Evolutionary conservation across 1,140 invertebrate genomes (phyloP).

Genomic region (Drosophila insularis): DNA sequence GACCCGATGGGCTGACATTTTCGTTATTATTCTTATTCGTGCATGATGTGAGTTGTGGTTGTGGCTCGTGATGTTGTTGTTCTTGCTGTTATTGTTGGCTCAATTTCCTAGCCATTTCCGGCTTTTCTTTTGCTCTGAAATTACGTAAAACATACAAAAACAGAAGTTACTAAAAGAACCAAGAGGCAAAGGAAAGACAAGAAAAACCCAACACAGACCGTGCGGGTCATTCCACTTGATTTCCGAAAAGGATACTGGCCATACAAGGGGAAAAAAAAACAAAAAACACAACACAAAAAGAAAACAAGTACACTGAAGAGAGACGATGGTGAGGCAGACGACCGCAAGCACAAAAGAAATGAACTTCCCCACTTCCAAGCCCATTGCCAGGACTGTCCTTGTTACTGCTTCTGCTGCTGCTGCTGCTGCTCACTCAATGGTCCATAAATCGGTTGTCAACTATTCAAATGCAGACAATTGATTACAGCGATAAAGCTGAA

Average conservation of each 20-base stretch:
- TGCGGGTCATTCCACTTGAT: constrained; percentile 79
- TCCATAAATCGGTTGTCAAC: constrained; percentile 81
- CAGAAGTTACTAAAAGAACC: constrained; percentile 56
- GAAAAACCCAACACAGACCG: constrained; percentile 37
- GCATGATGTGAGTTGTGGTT: constrained; percentile 25
- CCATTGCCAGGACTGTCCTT: constrained; percentile 4
- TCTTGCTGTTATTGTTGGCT: constrained; percentile 69
- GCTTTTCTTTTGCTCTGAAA: constrained; percentile 59
- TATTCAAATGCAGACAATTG: constrained; percentile 81
- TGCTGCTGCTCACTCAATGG: constrained; percentile 67
- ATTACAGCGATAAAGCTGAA: constrained; percentile 80
- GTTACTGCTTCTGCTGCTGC: constrained; percentile 22
- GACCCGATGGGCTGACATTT: constrained; percentile 66
- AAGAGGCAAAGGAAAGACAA: constrained; percentile 11
- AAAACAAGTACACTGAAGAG: constrained; percentile 31
- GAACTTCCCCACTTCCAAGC: constrained; percentile 42
- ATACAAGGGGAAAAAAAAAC: constrained; percentile 46
- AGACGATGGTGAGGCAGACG: constrained; percentile 8
- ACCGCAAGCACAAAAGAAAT: constrained; percentile 78
- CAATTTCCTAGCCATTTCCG: constrained; percentile 80
- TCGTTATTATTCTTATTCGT: constrained; percentile 77
- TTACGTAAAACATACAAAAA: constrained; percentile 81
- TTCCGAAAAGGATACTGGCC: constrained; percentile 78
- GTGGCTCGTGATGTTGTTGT: constrained; percentile 16
- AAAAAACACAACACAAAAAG: constrained; percentile 13